Percentiles rank a stretch among this genome's conserved stretches.
These are phyloP conservation scores for Diglossa cyanea DNA, from an alignment of 2,797 vertebrate species.

Conservation along the genomic window DNA sequence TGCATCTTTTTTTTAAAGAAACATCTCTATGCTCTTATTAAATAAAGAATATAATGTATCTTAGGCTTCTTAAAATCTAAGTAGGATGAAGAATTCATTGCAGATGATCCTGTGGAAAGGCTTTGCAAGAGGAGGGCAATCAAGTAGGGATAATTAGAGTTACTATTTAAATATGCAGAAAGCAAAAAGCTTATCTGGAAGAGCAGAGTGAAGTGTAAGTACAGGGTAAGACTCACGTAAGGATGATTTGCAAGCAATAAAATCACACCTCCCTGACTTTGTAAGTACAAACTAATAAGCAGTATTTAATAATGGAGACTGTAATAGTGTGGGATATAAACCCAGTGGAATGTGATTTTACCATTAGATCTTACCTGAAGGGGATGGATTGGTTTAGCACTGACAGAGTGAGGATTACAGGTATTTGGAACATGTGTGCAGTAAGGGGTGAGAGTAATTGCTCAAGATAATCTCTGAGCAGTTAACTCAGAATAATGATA, in stretches of 20 bases:
- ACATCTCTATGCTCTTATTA: background rate
- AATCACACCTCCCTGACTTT: constrained; percentile 26
- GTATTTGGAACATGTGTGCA: background rate
- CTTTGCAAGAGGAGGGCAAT: constrained; percentile 56
- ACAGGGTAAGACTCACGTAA: background rate
- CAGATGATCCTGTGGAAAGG: constrained; percentile 41
- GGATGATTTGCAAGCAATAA: constrained; percentile 34
- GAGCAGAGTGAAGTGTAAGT: background rate
- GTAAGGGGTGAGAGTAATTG: background rate
- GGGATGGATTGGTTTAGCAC: background rate
- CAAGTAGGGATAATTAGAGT: constrained; percentile 56
- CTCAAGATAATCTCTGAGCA: background rate
- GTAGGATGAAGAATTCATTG: constrained; percentile 27
- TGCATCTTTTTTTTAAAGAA: background rate
- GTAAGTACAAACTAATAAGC: constrained; percentile 48
- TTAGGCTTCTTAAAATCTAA: constrained; percentile 14
- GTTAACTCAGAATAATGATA: background rate
- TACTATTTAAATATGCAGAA: constrained; percentile 64
- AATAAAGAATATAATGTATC: constrained; percentile 28
- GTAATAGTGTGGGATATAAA: constrained; percentile 15
- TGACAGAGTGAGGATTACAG: constrained; percentile 12
- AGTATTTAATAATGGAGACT: constrained; percentile 28
- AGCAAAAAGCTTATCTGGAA: constrained; percentile 43
- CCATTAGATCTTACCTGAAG: constrained; percentile 10
- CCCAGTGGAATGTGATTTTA: background rate